These are phyloP conservation scores for Gymnocheta viridis DNA, from an alignment of 2,888 invertebrate genomes.

Conservation along the genomic window DNA sequence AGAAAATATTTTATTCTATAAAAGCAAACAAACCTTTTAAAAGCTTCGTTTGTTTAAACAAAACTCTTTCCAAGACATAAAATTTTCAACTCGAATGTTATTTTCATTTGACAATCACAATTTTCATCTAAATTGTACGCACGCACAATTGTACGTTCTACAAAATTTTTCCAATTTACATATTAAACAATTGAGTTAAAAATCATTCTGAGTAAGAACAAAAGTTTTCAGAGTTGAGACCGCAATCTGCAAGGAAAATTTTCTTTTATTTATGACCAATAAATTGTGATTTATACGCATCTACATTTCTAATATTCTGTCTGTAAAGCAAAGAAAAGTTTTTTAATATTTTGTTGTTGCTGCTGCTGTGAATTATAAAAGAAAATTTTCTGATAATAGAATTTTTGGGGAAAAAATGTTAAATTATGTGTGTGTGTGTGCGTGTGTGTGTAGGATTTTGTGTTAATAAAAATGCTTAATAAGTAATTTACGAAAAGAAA, in stretches of 20 bases:
- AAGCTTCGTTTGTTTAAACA: background rate
- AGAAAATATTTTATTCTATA: no score
- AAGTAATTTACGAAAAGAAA: background rate
- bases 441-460: background rate
- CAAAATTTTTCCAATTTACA: background rate
- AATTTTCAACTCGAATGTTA: background rate
- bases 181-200: background rate
- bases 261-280: constrained; percentile 64
- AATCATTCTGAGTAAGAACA: background rate
- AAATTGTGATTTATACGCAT: constrained; percentile 63
- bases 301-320: background rate
- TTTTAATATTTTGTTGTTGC: background rate
- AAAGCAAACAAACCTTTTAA: background rate
- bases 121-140: background rate
- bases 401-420: background rate
- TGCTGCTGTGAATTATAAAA: background rate
- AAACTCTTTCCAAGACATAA: background rate
- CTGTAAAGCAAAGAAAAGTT: background rate
- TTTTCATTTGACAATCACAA: background rate
- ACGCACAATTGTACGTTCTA: background rate
- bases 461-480: background rate
- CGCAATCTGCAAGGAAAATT: constrained; percentile 16
- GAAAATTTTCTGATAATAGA: background rate
- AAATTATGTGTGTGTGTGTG: background rate
- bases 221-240: constrained; percentile 25